phyloP scores from a whole-genome alignment of 1,140 invertebrate species.

The Monochamus saltuarius region DNA sequence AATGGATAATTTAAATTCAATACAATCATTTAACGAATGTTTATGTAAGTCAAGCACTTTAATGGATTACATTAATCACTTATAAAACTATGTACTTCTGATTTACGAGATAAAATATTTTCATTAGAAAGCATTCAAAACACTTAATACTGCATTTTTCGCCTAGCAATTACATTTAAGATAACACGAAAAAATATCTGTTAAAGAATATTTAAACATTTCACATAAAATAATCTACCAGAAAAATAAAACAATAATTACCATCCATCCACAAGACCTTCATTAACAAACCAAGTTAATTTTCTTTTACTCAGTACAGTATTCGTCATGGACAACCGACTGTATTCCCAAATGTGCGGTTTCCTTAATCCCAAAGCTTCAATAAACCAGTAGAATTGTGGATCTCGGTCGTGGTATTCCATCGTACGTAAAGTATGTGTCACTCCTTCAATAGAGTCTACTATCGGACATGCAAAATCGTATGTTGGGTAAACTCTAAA shows the following conservation, averaged over 20 bases:
- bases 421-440: slow-evolving; percentile 97
- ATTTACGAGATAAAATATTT: too few species aligned
- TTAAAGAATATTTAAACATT: not conserved
- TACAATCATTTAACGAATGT: too few species aligned
- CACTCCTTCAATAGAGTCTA: slow-evolving; percentile 95
- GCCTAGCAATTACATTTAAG: not conserved
- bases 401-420: slow-evolving; percentile 97
- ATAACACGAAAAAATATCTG: not conserved
- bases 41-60: slow-evolving; percentile 12
- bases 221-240: not conserved
- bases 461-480: slow-evolving; percentile 99
- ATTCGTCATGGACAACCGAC: slow-evolving; percentile 89
- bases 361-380: slow-evolving; percentile 83
- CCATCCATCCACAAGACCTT: slow-evolving; percentile 95
- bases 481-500: slow-evolving; percentile 98
- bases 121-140: not conserved
- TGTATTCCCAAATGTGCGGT: slow-evolving; percentile 95
- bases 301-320: slow-evolving; percentile 97
- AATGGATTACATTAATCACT: not conserved
- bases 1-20: too few species aligned
- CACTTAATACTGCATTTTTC: not conserved
- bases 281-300: slow-evolving; percentile 95
- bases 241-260: slow-evolving; percentile 52
- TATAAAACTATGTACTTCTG: too few species aligned
- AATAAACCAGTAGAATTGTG: slow-evolving; percentile 97